A percentile compares a stretch with the other conserved stretches of the same genome.
Evolutionary conservation across 2,113 vertebrate genomes (phyloP).

Genomic region (Chunga burmeisteri): DNA sequence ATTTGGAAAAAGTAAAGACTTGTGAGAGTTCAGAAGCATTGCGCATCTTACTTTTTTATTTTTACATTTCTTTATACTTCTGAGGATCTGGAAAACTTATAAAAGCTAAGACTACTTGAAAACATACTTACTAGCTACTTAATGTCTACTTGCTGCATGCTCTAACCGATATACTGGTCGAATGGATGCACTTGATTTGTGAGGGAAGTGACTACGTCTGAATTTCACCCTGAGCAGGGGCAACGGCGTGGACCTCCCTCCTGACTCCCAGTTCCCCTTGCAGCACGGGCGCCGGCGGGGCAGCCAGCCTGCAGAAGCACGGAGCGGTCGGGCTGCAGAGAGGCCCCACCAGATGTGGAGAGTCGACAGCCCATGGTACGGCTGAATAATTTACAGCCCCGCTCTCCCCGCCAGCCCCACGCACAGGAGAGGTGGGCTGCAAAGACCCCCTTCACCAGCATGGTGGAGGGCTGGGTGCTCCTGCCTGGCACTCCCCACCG

Average conservation of each 20-base stretch:
- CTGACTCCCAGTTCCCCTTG: too few relatives aligned
- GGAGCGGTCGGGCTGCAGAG: not conserved
- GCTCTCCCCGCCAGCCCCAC: not conserved
- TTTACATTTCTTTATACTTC: not conserved
- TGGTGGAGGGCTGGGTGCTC: not conserved
- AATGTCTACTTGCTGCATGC: not conserved
- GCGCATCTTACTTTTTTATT: not conserved
- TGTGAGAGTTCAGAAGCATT: not conserved
- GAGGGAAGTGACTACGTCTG: not conserved
- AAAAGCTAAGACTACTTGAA: not conserved
- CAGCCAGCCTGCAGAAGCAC: not conserved
- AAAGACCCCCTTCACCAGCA: not conserved
- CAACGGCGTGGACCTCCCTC: not conserved
- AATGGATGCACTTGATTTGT: not conserved
- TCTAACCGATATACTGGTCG: not conserved
- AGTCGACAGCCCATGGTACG: accelerated
- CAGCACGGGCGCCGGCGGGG: not conserved
- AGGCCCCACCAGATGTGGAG: not conserved
- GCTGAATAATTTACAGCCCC: not conserved
- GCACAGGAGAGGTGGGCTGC: not conserved
- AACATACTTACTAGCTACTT: not conserved
- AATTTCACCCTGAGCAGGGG: not conserved
- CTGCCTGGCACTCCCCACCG: too few relatives aligned
- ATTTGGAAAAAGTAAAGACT: not conserved
- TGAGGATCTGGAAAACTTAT: not conserved